A percentile compares a stretch with the other conserved stretches of the same genome.
These are phyloP conservation scores for Drosophila jambulina DNA, from an alignment of 1,140 invertebrate species.

Conservation along the genomic window DNA sequence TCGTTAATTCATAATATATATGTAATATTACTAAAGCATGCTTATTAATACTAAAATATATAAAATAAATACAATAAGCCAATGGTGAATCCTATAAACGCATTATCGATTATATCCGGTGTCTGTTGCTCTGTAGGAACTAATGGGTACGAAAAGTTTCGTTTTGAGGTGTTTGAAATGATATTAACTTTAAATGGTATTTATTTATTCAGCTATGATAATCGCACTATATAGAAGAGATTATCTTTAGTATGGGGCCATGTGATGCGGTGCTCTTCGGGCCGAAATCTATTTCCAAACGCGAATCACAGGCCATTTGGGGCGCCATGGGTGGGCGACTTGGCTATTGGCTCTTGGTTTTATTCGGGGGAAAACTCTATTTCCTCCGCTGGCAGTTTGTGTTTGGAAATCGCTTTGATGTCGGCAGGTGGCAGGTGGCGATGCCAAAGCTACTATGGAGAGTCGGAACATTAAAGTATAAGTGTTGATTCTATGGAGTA, in stretches of 20 bases:
- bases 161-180: slow-evolving; percentile 10
- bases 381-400: neutral
- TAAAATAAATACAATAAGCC: too few relatives aligned
- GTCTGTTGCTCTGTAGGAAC: slow-evolving; percentile 2
- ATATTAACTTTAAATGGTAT: slow-evolving; percentile 30
- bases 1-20: neutral
- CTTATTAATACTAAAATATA: neutral
- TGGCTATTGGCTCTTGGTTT: neutral
- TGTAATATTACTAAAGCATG: neutral
- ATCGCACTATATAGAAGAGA: slow-evolving; percentile 18
- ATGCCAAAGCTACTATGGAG: neutral
- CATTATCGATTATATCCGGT: neutral
- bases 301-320: slow-evolving; percentile 8
- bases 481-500: neutral
- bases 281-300: slow-evolving; percentile 27
- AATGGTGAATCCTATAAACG: too few relatives aligned
- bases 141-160: slow-evolving; percentile 19
- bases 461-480: slow-evolving; percentile 8
- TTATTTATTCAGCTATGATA: slow-evolving; percentile 46
- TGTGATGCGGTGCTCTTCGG: slow-evolving; percentile 10
- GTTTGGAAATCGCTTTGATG: slow-evolving; percentile 37
- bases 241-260: slow-evolving; percentile 28
- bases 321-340: slow-evolving; percentile 27
- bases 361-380: slow-evolving; percentile 10
- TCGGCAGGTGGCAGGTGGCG: slow-evolving; percentile 40